phyloP scores from a whole-genome alignment of 2,797 vertebrate species.

The Pygocentrus nattereri region DNA sequence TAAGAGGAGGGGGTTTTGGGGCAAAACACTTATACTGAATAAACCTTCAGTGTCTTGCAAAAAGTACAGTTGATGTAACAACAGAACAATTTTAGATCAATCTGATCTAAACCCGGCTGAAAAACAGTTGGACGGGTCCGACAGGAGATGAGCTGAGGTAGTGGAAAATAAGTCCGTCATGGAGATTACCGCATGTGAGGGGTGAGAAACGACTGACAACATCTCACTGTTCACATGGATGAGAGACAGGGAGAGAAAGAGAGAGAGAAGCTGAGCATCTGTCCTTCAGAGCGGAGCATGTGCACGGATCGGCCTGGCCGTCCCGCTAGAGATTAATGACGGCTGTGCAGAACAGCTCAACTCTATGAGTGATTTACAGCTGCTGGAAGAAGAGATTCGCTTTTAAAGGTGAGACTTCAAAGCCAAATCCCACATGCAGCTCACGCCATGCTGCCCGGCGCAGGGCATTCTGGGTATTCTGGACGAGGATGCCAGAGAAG shows the following conservation, averaged over 20 bases:
- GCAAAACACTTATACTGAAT: too few species aligned
- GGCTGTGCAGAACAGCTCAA: conserved; percentile 7
- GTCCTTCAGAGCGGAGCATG: neutral
- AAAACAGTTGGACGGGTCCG: too few species aligned
- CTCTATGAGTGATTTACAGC: conserved; percentile 42
- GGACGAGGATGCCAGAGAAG: neutral
- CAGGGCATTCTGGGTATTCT: conserved; percentile 15
- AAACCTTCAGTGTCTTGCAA: too few species aligned
- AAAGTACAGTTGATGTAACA: neutral
- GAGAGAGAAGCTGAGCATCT: conserved; percentile 30
- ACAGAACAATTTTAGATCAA: neutral
- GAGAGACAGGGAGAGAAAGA: conserved; percentile 25
- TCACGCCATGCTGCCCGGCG: neutral
- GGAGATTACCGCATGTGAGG: neutral
- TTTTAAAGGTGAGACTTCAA: conserved; percentile 51
- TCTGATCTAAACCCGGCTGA: neutral
- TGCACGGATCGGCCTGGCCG: neutral
- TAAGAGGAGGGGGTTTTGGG: too few species aligned
- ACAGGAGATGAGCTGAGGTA: neutral
- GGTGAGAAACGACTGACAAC: neutral
- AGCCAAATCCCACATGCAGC: conserved; percentile 45
- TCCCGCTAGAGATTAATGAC: conserved; percentile 46
- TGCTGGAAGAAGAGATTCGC: conserved; percentile 32
- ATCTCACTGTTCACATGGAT: neutral
- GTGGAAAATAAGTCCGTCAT: conserved; percentile 19